Conservation (phyloP, 2,888 invertebrate genomes). For the Drosophila rellima region DNA sequence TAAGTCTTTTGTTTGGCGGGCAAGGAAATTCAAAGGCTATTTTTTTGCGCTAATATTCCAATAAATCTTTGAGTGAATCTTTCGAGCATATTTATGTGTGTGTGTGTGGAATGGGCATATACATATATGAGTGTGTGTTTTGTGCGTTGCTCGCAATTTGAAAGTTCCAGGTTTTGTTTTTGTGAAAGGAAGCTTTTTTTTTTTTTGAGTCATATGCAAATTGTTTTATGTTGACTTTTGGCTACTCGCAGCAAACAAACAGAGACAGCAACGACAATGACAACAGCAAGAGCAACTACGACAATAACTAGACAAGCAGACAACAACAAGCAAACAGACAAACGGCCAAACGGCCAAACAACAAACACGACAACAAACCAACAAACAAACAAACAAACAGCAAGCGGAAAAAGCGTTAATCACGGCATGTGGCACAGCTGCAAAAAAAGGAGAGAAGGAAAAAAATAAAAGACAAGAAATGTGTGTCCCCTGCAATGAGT, state of each 20-base stretch:
- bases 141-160: slow-evolving; percentile 70
- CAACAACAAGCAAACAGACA: slow-evolving; percentile 33
- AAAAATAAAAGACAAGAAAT: slow-evolving; percentile 1
- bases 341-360: slow-evolving; percentile 27
- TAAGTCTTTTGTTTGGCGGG: slow-evolving; percentile 73
- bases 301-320: slow-evolving; percentile 14
- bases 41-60: slow-evolving; percentile 56
- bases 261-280: slow-evolving; percentile 35
- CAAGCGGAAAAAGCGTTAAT: slow-evolving; percentile 80
- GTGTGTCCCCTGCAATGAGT: slow-evolving; percentile 3
- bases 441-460: slow-evolving; percentile 34
- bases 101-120: neutral
- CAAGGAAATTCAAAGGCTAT: slow-evolving; percentile 65
- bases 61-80: slow-evolving; percentile 49
- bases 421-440: slow-evolving; percentile 71
- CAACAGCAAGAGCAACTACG: slow-evolving; percentile 35
- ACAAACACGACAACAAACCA: slow-evolving; percentile 50
- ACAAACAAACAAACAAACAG: slow-evolving; percentile 64
- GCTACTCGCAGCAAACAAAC: slow-evolving; percentile 45
- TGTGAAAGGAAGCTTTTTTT: slow-evolving; percentile 69
- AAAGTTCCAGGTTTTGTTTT: slow-evolving; percentile 61
- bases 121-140: slow-evolving; percentile 8
- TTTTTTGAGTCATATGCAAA: slow-evolving; percentile 72
- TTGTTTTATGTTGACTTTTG: slow-evolving; percentile 60
- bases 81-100: neutral